Base-by-base conservation (phyloP, 2,113 vertebrate species). In the Brachyistius frenatus region DNA sequence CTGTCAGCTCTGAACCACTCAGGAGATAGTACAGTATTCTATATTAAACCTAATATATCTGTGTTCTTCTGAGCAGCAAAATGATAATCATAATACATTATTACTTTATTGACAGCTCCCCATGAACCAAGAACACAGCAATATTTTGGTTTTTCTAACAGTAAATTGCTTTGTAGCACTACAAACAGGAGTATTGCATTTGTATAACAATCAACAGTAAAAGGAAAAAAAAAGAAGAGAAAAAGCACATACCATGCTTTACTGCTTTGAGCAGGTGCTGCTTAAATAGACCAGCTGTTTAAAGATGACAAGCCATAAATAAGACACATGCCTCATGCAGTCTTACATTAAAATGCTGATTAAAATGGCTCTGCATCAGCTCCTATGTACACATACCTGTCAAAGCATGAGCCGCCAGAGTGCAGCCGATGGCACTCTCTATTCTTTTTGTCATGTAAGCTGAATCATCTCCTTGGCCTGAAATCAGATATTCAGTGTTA, bases 401-500 rank as follows among this genome's bases (percentile, higher is more conserved):
- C 71, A 55, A 37, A 70, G 41, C 41, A 53, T 47, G 35, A 68
- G 36, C 37, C 30, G 50, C 50, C 44, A 10, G 49, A 70, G 15
- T 47, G 15, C 65, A 61, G 47, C 50, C 31, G 47, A 41, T 67
- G n/a, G 49, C 36, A 23, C 41, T 16, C 36, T 62, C 7, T 23
- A 2, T 57, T 70, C 53, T 55, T 68, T 15, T 64, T 81, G 62
- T 81, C 58, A 74, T 54, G 75, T 32, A 67, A 80, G 85, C 86
- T 47, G 84, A 88, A 88, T 85, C 88, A 71, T 94, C 93, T 92
- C 93, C 89, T 90, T 62, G 74, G 80, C 82, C 83, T 88, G 90
- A 89, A 94, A 93, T 78, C 66, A 93, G 83, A 86, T 93, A 81
- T 88, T 73, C 60, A 82, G 44, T 74, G 37, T 84, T 81, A 52